Base-by-base conservation (phyloP, 2,888 invertebrate genomes). In the Periphyllus acericola region DNA sequence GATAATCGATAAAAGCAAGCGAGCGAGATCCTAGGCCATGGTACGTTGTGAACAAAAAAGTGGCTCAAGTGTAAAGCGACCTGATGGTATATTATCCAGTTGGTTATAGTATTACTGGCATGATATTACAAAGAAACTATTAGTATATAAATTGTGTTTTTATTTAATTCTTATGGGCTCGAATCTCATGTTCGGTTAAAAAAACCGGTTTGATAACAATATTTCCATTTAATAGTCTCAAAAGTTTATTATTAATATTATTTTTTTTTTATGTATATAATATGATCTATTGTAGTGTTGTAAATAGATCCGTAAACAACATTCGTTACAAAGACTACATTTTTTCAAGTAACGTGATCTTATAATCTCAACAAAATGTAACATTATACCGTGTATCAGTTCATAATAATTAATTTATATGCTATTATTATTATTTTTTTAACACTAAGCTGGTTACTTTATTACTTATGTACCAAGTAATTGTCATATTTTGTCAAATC, bases 161-260 rank as follows among this genome's bases (percentile, higher is more conserved):
- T 40, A 40, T 80, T 66, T 68, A 14, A 66, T 66, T 9, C 36
- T 29, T 8, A 66, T 21, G 34, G n/a, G 17, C 71, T 68, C 11
- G 80, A 11, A n/a, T 36, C 17, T n/a, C 14, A 34, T 6, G 72
- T 72, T 34, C 72, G 9, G 36, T 34, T 66, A 4, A 36, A 40
- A 60, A 60, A 80, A 80, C 80, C 80, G 80, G 80, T 80, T 80
- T n/a, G 11, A 80, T 80, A 80, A 80, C 80, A 80, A 80, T 80
- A 80, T 36, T 80, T 66, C n/a, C 21, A 14, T 79, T 79, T 60
- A 79, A 60, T 79, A 79, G 79, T 29, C n/a, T n/a, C 36, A 66
- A 66, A 80, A 80, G 66, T 68, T 36, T 60, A 80, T 60, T 80
- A 80, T 80, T 66, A 80, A 14, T 34, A 36, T 80, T n/a, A 78